Percentiles rank a stretch among this genome's conserved stretches.
Conservation (phyloP, 2,888 invertebrate species). For the Phyllotreta striolata region DNA sequence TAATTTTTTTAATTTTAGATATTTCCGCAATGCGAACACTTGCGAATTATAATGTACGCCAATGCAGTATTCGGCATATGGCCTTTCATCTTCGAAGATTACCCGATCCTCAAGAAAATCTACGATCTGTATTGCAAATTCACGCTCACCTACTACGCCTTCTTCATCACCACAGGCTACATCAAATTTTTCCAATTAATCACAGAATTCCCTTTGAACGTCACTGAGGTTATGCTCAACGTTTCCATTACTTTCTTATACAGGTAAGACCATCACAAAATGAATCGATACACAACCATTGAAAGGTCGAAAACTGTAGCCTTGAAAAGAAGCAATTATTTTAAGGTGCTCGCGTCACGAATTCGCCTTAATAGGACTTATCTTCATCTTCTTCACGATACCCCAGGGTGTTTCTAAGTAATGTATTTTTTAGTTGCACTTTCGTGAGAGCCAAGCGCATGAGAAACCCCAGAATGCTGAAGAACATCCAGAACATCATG, state of each 20-base stretch:
- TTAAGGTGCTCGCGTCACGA: too few relatives aligned
- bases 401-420: neutral
- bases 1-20: conserved; percentile 31
- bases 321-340: too few relatives aligned
- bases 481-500: conserved; percentile 40
- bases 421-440: conserved; percentile 27
- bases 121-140: conserved; percentile 34
- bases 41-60: conserved; percentile 35
- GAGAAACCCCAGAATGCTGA: conserved; percentile 33
- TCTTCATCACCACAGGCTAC: conserved; percentile 30
- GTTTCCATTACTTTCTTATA: conserved; percentile 40
- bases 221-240: conserved; percentile 40
- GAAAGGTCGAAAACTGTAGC: too few relatives aligned
- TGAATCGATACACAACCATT: too few relatives aligned
- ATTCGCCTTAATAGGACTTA: too few relatives aligned
- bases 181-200: conserved; percentile 32
- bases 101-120: conserved; percentile 29
- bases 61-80: conserved; percentile 36
- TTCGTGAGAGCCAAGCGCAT: conserved; percentile 39
- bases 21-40: conserved; percentile 37
- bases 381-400: neutral
- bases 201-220: conserved; percentile 18
- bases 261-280: neutral
- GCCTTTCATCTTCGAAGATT: conserved; percentile 36
- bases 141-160: conserved; percentile 27